Conservation (phyloP, 2,888 invertebrate species). For the Trypoxylon attenuatum region DNA sequence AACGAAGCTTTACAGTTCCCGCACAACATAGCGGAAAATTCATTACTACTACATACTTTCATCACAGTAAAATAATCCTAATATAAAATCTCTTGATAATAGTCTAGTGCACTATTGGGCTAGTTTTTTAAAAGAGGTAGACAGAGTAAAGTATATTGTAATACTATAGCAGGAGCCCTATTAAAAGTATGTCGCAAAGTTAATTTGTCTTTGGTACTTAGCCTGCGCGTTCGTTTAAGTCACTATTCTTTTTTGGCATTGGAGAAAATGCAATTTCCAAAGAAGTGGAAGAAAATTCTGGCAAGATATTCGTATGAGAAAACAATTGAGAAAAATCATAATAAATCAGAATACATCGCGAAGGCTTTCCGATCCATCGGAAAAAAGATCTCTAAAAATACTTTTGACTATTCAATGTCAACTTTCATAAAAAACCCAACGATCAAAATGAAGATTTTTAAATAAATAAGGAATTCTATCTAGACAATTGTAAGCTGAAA, state of each 20-base stretch:
- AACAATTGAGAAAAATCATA: constrained; percentile 1
- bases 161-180: too few species aligned
- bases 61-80: background rate
- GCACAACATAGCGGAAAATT: background rate
- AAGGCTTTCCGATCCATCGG: too few species aligned
- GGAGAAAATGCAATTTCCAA: too few species aligned
- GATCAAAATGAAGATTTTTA: too few species aligned
- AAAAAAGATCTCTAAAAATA: background rate
- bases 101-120: background rate
- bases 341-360: too few species aligned
- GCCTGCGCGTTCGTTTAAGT: too few species aligned
- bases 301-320: background rate
- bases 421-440: background rate
- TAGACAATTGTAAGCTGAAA: too few species aligned
- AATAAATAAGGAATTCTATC: background rate
- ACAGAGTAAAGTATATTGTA: too few species aligned
- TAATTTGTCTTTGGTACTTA: too few species aligned
- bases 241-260: constrained; percentile 29
- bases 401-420: background rate
- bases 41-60: background rate
- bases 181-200: too few species aligned
- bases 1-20: constrained; percentile 8
- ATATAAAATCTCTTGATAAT: background rate
- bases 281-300: background rate
- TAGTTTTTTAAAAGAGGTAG: background rate